Evolutionary conservation across 2,797 vertebrate species (phyloP), one percentile per base, ranked within the genome.

Genomic region (Rhincodon typus): DNA sequence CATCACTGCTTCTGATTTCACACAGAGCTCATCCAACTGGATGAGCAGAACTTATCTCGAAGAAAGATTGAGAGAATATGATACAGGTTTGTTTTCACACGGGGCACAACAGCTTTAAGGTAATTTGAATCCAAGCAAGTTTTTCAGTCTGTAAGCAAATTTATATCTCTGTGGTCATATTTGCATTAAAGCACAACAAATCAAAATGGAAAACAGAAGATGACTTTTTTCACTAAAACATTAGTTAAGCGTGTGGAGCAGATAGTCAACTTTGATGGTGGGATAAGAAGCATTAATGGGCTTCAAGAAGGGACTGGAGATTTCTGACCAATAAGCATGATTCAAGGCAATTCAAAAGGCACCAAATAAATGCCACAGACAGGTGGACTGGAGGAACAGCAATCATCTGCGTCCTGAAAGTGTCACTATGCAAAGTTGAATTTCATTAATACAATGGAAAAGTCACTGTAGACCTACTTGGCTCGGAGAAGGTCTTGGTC

Each of bases 401-500:
- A 23, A 46, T 84, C 82, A 46, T 46, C 38, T 46, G 38, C 21
- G 23, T 42, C 38, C 42, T 84, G 38, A 84, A 84, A 84, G 38
- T 46, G 19, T 46, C 46, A 46, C 38, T 21, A 17, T 82, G 77
- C 38, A 17, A 82, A 1, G 23, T 46, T 84, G 2, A 6, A 42
- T 84, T 84, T 23, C 21, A 46, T 46, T 84, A 23, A 42, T 25
- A 84, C n/a, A 82, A 82, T 19, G 46, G 30, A 88, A 88, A 88
- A 57, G 27, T 88, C 86, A 82, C 3, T 46, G n/a, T 25, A 30
- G 23, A 97, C 98, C 96, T 97, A 98, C 98, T 98, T 98, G 95
- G 98, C 98, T 97, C 98, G 98, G 96, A 98, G 90, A 34, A 98
- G 97, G 86, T 98, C 98, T 96, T 98, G 98, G 96, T 98, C 98